phyloP scores from a whole-genome alignment of 2,113 vertebrate genomes.

The Platysternon megacephalum region DNA sequence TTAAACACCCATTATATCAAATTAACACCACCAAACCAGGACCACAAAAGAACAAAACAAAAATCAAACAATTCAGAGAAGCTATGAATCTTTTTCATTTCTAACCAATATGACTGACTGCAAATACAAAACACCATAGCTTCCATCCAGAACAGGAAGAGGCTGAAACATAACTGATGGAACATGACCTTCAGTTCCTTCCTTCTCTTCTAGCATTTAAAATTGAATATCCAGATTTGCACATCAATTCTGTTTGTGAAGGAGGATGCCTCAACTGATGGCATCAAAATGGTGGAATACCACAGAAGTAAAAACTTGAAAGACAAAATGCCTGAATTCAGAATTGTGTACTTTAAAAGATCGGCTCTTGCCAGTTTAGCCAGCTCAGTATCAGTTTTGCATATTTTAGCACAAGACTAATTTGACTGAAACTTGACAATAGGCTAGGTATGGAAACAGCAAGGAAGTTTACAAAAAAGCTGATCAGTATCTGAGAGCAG shows the following conservation, averaged over 20 bases:
- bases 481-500: fast-evolving
- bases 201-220: not conserved
- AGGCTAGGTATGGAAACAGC: fast-evolving
- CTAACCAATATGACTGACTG: not conserved
- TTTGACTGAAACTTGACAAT: fast-evolving
- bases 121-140: not conserved
- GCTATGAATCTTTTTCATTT: fast-evolving
- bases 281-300: not conserved
- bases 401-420: fast-evolving
- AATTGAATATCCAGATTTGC: not conserved
- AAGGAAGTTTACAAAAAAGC: fast-evolving
- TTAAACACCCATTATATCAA: fast-evolving
- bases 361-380: fast-evolving
- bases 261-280: not conserved
- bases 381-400: not conserved
- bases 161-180: not conserved
- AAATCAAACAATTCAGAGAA: not conserved
- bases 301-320: not conserved
- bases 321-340: not conserved
- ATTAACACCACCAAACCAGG: slow-evolving; percentile 7
- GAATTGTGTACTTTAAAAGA: not conserved
- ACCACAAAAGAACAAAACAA: not conserved
- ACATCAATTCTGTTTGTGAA: slow-evolving; percentile 5
- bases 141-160: not conserved
- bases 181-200: not conserved